Evolutionary conservation across 2,797 vertebrate genomes (phyloP).

Genomic region (Gymnocypris eckloni): DNA sequence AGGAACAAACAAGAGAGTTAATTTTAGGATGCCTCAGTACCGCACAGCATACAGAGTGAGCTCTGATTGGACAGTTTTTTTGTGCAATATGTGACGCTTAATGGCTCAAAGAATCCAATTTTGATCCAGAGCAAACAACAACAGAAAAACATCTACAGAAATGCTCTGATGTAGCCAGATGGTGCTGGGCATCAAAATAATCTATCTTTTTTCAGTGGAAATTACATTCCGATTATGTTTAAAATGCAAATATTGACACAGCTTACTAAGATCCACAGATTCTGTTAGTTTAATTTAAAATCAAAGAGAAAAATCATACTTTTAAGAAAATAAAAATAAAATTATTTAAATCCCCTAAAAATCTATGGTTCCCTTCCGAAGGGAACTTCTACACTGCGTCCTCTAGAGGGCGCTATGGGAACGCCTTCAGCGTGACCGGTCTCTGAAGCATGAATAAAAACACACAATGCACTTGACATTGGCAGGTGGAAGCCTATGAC

Average conservation of each 20-base stretch:
- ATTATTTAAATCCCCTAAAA: not conserved
- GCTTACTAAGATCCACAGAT: not conserved
- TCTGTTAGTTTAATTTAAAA: not conserved
- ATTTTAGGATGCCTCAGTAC: slow-evolving; percentile 25
- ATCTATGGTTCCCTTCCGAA: not conserved
- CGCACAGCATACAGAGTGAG: slow-evolving; percentile 42
- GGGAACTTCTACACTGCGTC: too few relatives aligned
- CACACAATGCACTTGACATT: too few relatives aligned
- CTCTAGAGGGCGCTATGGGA: too few relatives aligned
- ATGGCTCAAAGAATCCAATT: slow-evolving; percentile 43
- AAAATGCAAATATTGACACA: slow-evolving; percentile 1
- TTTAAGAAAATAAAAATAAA: not conserved
- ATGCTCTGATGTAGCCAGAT: slow-evolving; percentile 30
- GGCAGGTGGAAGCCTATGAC: too few relatives aligned
- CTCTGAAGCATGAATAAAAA: too few relatives aligned
- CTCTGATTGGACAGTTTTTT: slow-evolving; percentile 28
- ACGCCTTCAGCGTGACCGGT: too few relatives aligned
- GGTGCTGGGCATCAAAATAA: slow-evolving; percentile 34
- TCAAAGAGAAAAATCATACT: not conserved
- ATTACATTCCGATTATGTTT: slow-evolving; percentile 17
- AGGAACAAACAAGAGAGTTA: slow-evolving; percentile 50
- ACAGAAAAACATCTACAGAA: slow-evolving; percentile 33
- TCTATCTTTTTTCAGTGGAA: slow-evolving; percentile 29
- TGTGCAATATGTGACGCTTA: not conserved
- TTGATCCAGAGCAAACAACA: slow-evolving; percentile 51